Evolutionary conservation across 2,113 vertebrate species (phyloP).

Genomic region (Lepus americanus): DNA sequence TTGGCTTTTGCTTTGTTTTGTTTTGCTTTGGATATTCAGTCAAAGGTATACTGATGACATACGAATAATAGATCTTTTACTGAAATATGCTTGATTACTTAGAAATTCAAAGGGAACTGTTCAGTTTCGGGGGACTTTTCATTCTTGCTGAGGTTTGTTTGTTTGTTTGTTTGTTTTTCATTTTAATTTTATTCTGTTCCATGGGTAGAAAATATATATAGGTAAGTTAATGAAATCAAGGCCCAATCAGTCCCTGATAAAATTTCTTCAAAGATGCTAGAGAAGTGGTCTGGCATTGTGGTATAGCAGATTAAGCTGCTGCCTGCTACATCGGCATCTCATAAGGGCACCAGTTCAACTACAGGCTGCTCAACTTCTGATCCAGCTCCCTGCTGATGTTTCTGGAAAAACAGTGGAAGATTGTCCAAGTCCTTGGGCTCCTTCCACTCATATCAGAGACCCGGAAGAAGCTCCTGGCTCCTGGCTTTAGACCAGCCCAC

Average conservation of each 20-base stretch:
- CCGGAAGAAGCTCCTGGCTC: too few relatives aligned
- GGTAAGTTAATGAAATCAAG: background rate
- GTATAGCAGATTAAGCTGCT: too few relatives aligned
- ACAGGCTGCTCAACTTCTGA: too few relatives aligned
- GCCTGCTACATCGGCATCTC: too few relatives aligned
- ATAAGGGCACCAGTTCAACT: too few relatives aligned
- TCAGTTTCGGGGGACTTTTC: background rate
- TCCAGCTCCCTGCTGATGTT: too few relatives aligned
- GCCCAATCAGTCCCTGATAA: background rate
- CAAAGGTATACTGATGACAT: background rate
- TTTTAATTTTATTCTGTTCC: background rate
- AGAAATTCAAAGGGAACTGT: background rate
- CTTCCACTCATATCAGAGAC: too few relatives aligned
- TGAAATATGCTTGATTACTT: background rate
- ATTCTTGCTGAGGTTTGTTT: background rate
- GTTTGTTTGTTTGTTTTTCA: background rate
- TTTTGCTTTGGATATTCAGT: conserved; percentile 1
- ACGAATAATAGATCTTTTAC: background rate
- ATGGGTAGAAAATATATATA: background rate
- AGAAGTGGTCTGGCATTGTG: background rate
- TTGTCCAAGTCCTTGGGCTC: too few relatives aligned
- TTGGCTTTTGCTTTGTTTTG: background rate
- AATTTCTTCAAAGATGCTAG: background rate
- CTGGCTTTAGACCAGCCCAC: too few relatives aligned
- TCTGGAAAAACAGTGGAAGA: too few relatives aligned